These are phyloP conservation scores for Drosophila persimilis DNA, from an alignment of 1,140 invertebrate species.

Conservation along the genomic window DNA sequence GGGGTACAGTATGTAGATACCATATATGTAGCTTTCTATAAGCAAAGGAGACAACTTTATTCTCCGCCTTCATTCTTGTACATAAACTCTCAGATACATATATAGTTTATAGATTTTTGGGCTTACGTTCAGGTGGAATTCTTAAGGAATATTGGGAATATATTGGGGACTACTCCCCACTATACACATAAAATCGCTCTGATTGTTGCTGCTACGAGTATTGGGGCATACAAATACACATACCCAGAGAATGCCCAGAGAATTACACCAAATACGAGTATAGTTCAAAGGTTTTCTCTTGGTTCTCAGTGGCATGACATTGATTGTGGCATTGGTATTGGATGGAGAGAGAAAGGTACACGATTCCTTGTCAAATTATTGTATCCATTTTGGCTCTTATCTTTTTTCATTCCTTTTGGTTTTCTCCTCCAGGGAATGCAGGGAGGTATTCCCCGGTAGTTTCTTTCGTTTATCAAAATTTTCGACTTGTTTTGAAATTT, in stretches of 20 bases:
- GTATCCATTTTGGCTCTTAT: conserved; percentile 23
- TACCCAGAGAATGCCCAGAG: conserved; percentile 13
- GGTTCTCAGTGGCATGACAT: background rate
- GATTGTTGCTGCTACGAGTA: conserved; percentile 4
- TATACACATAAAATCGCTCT: conserved; percentile 30
- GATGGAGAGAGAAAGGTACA: conserved; percentile 53
- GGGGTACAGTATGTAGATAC: no score
- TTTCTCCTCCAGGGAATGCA: no score
- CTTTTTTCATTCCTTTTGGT: background rate
- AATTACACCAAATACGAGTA: background rate
- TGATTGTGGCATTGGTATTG: background rate
- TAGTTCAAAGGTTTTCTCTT: background rate
- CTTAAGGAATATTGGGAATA: background rate
- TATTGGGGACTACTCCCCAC: background rate
- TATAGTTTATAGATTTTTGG: background rate
- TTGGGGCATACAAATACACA: no score
- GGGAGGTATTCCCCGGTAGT: background rate
- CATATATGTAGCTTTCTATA: no score
- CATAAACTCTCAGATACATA: background rate
- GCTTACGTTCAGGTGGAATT: no score
- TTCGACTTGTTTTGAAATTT: conserved; percentile 9
- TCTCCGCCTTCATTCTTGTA: no score
- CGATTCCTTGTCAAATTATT: conserved; percentile 58
- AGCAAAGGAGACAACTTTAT: no score
- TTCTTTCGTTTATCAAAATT: background rate